Conservation (phyloP, 92 coral and sea anemone species). For the Parazoanthus swiftii region DNA sequence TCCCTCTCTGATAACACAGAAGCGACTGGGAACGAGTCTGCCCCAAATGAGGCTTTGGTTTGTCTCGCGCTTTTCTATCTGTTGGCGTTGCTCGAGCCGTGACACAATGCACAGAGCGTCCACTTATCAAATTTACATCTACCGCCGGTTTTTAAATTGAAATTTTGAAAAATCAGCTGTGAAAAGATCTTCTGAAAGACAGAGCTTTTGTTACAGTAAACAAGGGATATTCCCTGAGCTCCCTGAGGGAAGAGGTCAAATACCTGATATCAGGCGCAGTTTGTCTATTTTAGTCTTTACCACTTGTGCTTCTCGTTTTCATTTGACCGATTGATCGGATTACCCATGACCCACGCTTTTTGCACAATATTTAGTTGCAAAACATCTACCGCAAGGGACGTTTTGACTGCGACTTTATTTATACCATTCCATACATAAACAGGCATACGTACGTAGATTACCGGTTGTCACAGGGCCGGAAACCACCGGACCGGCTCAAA, state of each 20-base stretch:
- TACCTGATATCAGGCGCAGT: neutral
- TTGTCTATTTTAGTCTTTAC: neutral
- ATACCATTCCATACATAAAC: too few species aligned
- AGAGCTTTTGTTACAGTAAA: neutral
- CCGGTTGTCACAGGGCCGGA: neutral
- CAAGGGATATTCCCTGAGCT: neutral
- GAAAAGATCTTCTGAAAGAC: constrained; percentile 2
- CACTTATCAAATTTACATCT: neutral
- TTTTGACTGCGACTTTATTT: too few species aligned
- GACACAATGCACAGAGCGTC: neutral
- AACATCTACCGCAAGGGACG: too few species aligned
- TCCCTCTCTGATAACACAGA: too few species aligned
- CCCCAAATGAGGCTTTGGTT: neutral
- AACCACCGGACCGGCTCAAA: neutral
- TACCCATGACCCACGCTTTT: too few species aligned
- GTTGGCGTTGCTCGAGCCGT: too few species aligned
- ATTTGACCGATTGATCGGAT: neutral
- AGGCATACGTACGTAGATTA: neutral
- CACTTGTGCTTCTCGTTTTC: neutral
- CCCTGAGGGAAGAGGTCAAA: neutral
- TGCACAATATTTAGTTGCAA: neutral
- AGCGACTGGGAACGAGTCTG: too few species aligned
- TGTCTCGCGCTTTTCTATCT: neutral
- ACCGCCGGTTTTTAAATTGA: neutral
- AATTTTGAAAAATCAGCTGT: neutral